These are phyloP conservation scores for Mustela lutreola DNA, from an alignment of 2,113 vertebrate genomes.

Conservation along the genomic window DNA sequence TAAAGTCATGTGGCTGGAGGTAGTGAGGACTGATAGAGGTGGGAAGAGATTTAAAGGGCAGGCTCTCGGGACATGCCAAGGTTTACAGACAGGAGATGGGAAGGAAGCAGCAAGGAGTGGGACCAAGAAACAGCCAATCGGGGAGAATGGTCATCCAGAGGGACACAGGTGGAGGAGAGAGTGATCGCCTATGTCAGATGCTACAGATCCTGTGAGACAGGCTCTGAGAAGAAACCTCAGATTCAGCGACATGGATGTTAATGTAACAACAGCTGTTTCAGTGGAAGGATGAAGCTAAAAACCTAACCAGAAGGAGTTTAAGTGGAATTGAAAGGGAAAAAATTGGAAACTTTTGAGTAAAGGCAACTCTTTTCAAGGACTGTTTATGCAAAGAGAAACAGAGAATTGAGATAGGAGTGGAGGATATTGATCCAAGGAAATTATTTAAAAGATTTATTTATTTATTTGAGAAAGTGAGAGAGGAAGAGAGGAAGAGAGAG, in stretches of 20 bases:
- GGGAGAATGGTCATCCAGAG: not conserved
- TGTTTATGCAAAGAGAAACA: not conserved
- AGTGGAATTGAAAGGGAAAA: not conserved
- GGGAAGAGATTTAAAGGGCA: not conserved
- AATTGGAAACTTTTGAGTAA: not conserved
- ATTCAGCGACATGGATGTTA: not conserved
- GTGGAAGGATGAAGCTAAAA: not conserved
- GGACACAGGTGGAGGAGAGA: not conserved
- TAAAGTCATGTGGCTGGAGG: not conserved
- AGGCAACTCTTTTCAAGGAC: not conserved
- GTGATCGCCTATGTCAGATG: accelerated
- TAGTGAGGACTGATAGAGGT: not conserved
- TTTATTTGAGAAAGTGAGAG: not conserved
- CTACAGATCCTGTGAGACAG: not conserved
- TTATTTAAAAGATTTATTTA: not conserved
- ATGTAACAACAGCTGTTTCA: not conserved
- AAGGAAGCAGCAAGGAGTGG: not conserved
- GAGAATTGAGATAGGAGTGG: not conserved
- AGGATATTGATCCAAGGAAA: slow-evolving; percentile 8
- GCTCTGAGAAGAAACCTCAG: not conserved
- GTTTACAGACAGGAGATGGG: not conserved
- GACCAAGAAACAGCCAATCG: accelerated
- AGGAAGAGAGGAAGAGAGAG: not conserved
- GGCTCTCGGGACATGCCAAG: not conserved
- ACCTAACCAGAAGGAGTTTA: not conserved